Evolutionary conservation across 2,797 vertebrate species (phyloP).

Genomic region (Salmo trutta): DNA sequence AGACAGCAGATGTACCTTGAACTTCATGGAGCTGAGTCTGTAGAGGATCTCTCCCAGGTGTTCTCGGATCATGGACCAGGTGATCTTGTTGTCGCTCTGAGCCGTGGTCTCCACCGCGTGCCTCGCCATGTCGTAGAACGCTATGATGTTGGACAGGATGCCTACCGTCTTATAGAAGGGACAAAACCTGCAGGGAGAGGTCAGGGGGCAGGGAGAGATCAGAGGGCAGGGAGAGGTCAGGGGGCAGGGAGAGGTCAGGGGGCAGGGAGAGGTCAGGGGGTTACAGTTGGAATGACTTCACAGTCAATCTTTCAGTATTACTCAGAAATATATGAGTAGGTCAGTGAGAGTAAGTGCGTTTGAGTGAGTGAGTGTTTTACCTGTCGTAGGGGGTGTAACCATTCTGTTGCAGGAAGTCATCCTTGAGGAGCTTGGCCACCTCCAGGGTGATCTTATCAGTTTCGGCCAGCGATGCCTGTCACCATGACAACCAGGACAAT

Average conservation of each 20-base stretch:
- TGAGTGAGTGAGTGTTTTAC: constrained; percentile 58
- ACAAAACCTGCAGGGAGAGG: constrained; percentile 83
- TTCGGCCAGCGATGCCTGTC: constrained; percentile 94
- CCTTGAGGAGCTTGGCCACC: constrained; percentile 97
- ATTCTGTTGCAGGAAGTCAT: constrained; percentile 98
- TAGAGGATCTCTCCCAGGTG: constrained; percentile 95
- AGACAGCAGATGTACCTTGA: constrained; percentile 80
- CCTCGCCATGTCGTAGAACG: constrained; percentile 96
- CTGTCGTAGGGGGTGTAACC: constrained; percentile 97
- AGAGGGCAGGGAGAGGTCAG: too few relatives aligned
- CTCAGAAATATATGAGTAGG: neutral
- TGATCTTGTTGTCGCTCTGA: constrained; percentile 94
- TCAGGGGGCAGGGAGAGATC: too few relatives aligned
- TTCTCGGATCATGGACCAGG: constrained; percentile 94
- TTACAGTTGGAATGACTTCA: too few relatives aligned
- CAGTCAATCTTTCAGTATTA: neutral
- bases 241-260: neutral
- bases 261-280: neutral
- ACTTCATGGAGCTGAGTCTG: constrained; percentile 93
- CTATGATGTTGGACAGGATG: constrained; percentile 95
- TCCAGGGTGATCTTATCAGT: constrained; percentile 98
- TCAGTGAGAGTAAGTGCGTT: neutral
- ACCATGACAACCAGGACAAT: constrained; percentile 29
- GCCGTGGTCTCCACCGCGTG: constrained; percentile 95
- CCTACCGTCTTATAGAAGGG: constrained; percentile 99